Evolutionary conservation across 2,888 invertebrate genomes (phyloP).

Genomic region (Lingula anatina): DNA sequence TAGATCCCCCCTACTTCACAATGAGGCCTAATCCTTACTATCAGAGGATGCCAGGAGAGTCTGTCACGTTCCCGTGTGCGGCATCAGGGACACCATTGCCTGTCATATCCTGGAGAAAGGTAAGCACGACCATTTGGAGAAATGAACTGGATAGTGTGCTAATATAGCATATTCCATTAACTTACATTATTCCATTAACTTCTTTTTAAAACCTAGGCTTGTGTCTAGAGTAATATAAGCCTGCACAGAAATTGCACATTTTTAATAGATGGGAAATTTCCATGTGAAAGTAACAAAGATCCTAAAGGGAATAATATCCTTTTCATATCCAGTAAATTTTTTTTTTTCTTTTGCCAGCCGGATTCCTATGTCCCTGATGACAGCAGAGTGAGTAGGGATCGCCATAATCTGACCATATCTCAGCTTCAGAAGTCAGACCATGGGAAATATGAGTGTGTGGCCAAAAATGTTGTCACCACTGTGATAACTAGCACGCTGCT

Average conservation of each 20-base stretch:
- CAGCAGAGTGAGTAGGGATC: too few relatives aligned
- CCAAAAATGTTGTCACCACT: conserved; percentile 92
- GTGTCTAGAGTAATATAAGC: neutral
- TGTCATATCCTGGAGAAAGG: conserved; percentile 81
- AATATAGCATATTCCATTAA: too few relatives aligned
- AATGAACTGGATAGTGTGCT: too few relatives aligned
- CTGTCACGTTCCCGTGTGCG: conserved; percentile 91
- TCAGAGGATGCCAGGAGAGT: conserved; percentile 82
- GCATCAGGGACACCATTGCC: conserved; percentile 64
- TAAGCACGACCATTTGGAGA: conserved; percentile 41
- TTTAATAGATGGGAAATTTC: neutral
- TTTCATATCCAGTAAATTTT: too few relatives aligned
- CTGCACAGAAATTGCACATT: neutral
- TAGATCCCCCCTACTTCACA: conserved; percentile 88
- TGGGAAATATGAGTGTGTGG: conserved; percentile 93
- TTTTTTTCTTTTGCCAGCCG: too few relatives aligned
- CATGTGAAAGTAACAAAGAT: too few relatives aligned
- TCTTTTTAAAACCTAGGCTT: neutral
- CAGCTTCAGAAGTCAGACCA: conserved; percentile 82
- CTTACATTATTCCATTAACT: too few relatives aligned
- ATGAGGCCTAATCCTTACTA: conserved; percentile 87
- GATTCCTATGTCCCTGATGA: too few relatives aligned
- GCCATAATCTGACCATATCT: conserved; percentile 86
- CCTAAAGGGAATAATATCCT: too few relatives aligned
- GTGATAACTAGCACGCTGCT: conserved; percentile 68